Base-by-base conservation (phyloP, 2,888 invertebrate genomes). In the Mythimna ferrago region DNA sequence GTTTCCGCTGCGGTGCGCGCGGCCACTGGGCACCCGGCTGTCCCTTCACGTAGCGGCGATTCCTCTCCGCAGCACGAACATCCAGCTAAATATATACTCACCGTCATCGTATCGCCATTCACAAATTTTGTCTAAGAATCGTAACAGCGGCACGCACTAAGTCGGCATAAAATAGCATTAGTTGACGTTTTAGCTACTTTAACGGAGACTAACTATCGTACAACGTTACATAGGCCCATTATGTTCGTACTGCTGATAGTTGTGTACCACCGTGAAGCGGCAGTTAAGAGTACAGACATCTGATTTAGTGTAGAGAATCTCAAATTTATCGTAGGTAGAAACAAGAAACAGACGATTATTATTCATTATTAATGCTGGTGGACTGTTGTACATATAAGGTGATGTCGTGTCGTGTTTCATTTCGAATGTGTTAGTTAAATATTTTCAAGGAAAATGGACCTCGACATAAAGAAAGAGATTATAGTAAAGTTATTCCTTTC, bases 1-100 rank as follows among this genome's bases (percentile, higher is more conserved):
- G 97, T 91, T 97, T 88, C 92, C 89, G 86, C 56, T 97, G 97
- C 91, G 97, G 97, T 71, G 91, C 92, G 60, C 88, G 88, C 73
- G 97, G 96, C 6, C 97, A 96, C 90, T 97, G 97, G 96, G 94
- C 96, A 3, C 92, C 94, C 69, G 95, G 94, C 81, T 95, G 95
- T 87, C 95, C 95, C 72, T 79, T 85, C 88, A 21, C 35, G 19
- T 73, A 73, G 88, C 51, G 11, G 7, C 67, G 9, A n/a, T 54
- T 11, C n/a, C 61, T 44, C 19, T 2, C 76, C 7, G 71, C 74
- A 51, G 32, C 78, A 56, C 75, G 61, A n/a, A 78, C 78, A 41
- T 61, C 78, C 60, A 56, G 61, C 71, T 51, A 61, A 62, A 61
- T 78, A n/a, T 21, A 71, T 21, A 71, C 53, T 61, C 78, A 57